Percentiles rank a stretch among this genome's conserved stretches.
Evolutionary conservation across 2,113 vertebrate species (phyloP).

Genomic region (Campylomormyrus numenius): DNA sequence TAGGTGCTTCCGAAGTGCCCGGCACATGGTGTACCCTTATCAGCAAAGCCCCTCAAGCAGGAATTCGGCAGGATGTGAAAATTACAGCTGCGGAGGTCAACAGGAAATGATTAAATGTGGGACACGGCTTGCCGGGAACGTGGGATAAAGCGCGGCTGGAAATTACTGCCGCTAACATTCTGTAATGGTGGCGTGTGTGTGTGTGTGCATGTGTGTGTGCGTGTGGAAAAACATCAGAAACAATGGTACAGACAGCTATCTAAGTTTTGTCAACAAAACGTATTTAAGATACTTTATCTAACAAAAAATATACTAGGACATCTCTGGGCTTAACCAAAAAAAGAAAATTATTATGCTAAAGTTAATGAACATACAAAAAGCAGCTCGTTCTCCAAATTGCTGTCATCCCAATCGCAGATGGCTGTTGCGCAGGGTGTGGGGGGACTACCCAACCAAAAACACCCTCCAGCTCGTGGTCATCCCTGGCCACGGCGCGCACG

Average conservation of each 20-base stretch:
- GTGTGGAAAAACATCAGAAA: background rate
- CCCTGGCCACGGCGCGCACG: background rate
- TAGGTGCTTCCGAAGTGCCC: background rate
- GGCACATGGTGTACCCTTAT: background rate
- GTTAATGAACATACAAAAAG: background rate
- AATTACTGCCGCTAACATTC: background rate
- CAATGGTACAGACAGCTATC: background rate
- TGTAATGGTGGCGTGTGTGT: background rate
- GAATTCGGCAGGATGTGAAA: background rate
- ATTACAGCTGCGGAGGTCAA: slow-evolving; percentile 13
- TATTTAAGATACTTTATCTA: background rate
- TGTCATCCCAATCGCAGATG: background rate
- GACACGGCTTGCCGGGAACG: background rate
- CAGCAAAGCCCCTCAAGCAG: background rate
- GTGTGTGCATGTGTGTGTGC: background rate
- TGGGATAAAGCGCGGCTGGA: background rate
- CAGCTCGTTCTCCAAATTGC: background rate
- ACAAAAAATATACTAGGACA: background rate
- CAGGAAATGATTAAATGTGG: background rate
- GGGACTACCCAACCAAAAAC: background rate
- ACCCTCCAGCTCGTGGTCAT: background rate
- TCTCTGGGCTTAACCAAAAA: background rate
- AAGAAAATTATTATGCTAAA: background rate
- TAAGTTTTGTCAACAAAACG: background rate
- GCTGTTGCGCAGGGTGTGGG: background rate